Percentiles rank a stretch among this genome's conserved stretches.
phyloP scores from a whole-genome alignment of 37 sponge, comb jelly and placozoan genomes.

The Hormiphora californensis region DNA sequence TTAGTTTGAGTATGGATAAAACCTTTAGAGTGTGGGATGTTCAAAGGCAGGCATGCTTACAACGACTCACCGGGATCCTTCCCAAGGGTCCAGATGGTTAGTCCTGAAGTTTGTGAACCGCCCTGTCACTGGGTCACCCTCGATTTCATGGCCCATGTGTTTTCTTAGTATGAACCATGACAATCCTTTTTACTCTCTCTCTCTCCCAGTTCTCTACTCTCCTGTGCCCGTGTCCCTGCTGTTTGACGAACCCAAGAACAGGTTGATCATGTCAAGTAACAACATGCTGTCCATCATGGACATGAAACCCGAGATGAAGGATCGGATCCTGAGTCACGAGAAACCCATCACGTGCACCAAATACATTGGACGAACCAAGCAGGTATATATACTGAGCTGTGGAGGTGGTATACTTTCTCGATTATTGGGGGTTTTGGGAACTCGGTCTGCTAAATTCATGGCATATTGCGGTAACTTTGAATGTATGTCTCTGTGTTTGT shows the following conservation, averaged over 20 bases:
- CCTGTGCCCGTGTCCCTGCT: slow-evolving; percentile 44
- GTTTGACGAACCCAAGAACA: slow-evolving; percentile 26
- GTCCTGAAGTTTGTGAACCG: not conserved
- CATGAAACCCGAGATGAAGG: slow-evolving; percentile 55
- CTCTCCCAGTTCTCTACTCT: not conserved
- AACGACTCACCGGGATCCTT: slow-evolving; percentile 51
- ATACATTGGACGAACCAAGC: slow-evolving; percentile 40
- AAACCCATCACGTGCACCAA: slow-evolving; percentile 52
- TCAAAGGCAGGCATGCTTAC: slow-evolving; percentile 51
- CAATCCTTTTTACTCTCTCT: not conserved
- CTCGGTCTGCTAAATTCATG: too few relatives aligned
- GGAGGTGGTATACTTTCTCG: too few relatives aligned
- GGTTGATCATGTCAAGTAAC: slow-evolving; percentile 35
- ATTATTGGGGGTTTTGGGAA: too few relatives aligned
- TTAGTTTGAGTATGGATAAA: slow-evolving; percentile 54
- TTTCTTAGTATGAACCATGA: not conserved
- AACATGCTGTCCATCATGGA: slow-evolving; percentile 56
- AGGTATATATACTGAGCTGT: not conserved
- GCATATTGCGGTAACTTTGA: too few relatives aligned
- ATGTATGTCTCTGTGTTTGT: too few relatives aligned
- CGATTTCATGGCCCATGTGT: not conserved
- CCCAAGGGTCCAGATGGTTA: slow-evolving; percentile 56
- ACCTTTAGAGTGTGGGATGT: slow-evolving; percentile 51
- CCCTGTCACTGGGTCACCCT: not conserved
- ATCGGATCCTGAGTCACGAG: slow-evolving; percentile 50